Base-by-base conservation (phyloP, 1,140 invertebrate genomes). In the Musca domestica region DNA sequence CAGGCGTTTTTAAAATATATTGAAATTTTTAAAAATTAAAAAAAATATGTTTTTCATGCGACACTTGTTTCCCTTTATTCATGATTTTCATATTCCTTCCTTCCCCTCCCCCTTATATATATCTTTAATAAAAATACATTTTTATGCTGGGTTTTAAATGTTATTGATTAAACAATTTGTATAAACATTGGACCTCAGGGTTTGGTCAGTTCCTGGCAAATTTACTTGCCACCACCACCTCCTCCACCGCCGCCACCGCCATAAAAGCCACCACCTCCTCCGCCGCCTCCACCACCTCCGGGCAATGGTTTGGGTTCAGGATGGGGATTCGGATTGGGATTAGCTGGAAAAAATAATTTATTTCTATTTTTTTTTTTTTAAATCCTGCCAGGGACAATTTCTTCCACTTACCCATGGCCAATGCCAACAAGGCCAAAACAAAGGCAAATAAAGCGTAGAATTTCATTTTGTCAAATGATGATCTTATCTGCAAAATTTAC, bases 211-310 rank as follows among this genome's bases (percentile, higher is more conserved):
- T 30, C 27, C 3, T 30, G 27, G 9, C 27, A 30, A 30, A 49
- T 22, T 66, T 52, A 68, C 47, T 68, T 68, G 41, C 67, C 67
- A 68, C 67, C 67, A 41, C 67, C 66, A 25, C 66, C 67, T 27
- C 67, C 67, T 17, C 67, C 67, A 25, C 67, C 67, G 19, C 67
- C 67, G 15, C 67, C 67, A 6, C 67, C 67, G 4, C 58, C 27
- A 14, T 22, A 34, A 5, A 30, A 20, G 22, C 67, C 67, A 51
- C 67, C 67, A 5, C 67, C 67, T 30, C 67, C 67, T 14, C 67
- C 67, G 20, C 67, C 67, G n/a, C 67, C 67, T 19, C 67, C 67
- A 25, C 67, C 67, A 27, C 67, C 67, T 6, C 67, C 58, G 6
- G 65, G 65, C 15, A 52, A 25, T 20, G 67, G 67, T 41, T 63